Conservation (phyloP, 1,140 invertebrate genomes). For the Pseudoatta argentina region DNA sequence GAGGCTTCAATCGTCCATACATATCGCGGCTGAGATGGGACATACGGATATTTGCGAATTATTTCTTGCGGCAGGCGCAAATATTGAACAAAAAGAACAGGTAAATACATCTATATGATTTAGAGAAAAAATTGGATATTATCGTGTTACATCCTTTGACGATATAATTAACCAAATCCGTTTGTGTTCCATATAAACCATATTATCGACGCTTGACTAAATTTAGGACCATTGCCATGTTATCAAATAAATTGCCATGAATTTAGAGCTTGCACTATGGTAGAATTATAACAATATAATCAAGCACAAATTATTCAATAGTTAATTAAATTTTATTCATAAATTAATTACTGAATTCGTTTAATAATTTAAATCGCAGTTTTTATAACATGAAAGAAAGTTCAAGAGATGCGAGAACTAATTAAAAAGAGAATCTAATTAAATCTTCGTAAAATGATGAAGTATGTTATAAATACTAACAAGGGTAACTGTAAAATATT, state of each 20-base stretch:
- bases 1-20: conserved; percentile 90
- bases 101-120: conserved; percentile 78
- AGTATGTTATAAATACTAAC: not conserved
- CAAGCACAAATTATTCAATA: conserved; percentile 12
- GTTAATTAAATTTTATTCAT: conserved; percentile 2
- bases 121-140: not conserved
- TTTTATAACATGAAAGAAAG: not conserved
- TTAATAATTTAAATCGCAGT: not conserved
- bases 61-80: conserved; percentile 89
- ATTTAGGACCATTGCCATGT: not conserved
- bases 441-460: not conserved
- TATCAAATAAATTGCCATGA: not conserved
- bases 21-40: conserved; percentile 90
- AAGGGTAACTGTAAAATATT: not conserved
- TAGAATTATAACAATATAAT: conserved; percentile 17
- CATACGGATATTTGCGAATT: conserved; percentile 90
- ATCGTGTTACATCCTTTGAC: conserved; percentile 32
- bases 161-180: conserved; percentile 41
- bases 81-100: conserved; percentile 89
- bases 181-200: conserved; percentile 17
- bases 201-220: conserved; percentile 20
- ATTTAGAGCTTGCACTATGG: not conserved
- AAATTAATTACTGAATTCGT: conserved; percentile 1
- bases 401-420: not conserved
- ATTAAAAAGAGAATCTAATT: conserved; percentile 11